phyloP scores from a whole-genome alignment of 2,113 vertebrate species.

The Aptenodytes forsteri region DNA sequence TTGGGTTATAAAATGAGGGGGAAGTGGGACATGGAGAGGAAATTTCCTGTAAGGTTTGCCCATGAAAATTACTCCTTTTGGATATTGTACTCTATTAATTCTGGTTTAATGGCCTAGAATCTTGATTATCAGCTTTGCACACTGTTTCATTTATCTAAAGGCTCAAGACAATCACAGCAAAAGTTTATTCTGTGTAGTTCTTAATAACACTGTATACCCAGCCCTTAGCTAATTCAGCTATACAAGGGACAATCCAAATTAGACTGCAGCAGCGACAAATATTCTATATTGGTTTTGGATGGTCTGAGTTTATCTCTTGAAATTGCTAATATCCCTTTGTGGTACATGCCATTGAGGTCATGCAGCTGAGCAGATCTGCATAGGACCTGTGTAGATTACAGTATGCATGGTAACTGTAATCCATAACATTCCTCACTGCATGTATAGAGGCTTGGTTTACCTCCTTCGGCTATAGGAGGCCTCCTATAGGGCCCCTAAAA shows the following conservation, averaged over 20 bases:
- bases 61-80: not conserved
- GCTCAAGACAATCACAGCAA: not conserved
- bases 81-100: not conserved
- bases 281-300: not conserved
- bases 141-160: not conserved
- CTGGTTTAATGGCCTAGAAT: not conserved
- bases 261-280: not conserved
- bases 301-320: not conserved
- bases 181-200: not conserved
- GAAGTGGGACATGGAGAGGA: not conserved
- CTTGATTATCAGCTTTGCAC: not conserved
- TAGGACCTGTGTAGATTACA: not conserved
- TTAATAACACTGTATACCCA: not conserved
- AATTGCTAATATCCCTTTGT: not conserved
- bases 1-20: not conserved
- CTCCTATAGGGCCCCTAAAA: not conserved
- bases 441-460: not conserved
- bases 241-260: not conserved
- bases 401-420: not conserved
- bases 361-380: not conserved
- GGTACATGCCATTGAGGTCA: accelerated
- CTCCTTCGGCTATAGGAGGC: not conserved
- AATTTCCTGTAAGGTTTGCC: not conserved
- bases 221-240: not conserved
- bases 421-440: not conserved